Evolutionary conservation across 1,140 invertebrate genomes (phyloP).

Genomic region (Gryon sp.): DNA sequence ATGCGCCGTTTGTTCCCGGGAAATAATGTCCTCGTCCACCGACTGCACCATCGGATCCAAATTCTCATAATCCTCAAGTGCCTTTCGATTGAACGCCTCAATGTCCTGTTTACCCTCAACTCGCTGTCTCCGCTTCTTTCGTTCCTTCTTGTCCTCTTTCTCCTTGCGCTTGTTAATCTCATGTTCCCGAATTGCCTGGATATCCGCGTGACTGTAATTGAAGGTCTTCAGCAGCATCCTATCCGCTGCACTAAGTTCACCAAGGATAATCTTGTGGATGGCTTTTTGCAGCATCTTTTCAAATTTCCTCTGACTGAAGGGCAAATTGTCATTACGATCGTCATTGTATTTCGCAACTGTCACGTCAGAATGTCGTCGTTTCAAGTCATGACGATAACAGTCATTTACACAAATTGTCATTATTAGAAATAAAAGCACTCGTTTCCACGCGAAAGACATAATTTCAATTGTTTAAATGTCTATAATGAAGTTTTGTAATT

Average conservation of each 20-base stretch:
- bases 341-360: too few species aligned
- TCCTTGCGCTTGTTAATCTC: slow-evolving; percentile 68
- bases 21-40: slow-evolving; percentile 11
- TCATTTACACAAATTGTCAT: slow-evolving; percentile 1
- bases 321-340: too few species aligned
- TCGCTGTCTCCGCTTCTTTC: slow-evolving; percentile 44
- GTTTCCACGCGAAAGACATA: too few species aligned
- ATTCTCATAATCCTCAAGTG: slow-evolving; percentile 75
- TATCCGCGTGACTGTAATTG: slow-evolving; percentile 73
- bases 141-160: slow-evolving; percentile 35
- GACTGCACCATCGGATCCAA: slow-evolving; percentile 51
- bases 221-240: slow-evolving; percentile 73
- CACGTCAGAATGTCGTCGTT: neutral
- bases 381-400: slow-evolving; percentile 38
- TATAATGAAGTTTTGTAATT: too few species aligned
- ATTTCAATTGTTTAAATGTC: too few species aligned
- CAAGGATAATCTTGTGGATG: slow-evolving; percentile 75
- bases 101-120: slow-evolving; percentile 56
- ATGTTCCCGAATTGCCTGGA: slow-evolving; percentile 72
- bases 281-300: slow-evolving; percentile 77
- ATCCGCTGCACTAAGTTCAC: slow-evolving; percentile 71
- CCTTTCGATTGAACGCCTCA: slow-evolving; percentile 73
- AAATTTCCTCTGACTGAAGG: slow-evolving; percentile 67
- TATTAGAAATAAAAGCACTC: slow-evolving; percentile 16
- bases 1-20: slow-evolving; percentile 36